Evolutionary conservation across 2,888 invertebrate genomes (phyloP).

Genomic region (Tanytarsus gracilentus): DNA sequence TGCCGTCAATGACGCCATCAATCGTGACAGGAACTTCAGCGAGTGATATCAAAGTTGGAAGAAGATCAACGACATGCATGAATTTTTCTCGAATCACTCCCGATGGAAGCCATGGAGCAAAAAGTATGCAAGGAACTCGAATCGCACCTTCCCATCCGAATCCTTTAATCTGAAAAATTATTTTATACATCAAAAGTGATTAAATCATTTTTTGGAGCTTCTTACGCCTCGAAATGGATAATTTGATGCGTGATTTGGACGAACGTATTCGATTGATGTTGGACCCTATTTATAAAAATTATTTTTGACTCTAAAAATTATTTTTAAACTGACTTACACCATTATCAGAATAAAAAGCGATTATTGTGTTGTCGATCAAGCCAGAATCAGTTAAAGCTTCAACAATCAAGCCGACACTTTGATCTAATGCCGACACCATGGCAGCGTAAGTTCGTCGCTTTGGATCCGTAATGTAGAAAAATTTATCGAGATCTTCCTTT

Average conservation of each 20-base stretch:
- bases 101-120: conserved; percentile 50
- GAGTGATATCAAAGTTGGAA: conserved; percentile 54
- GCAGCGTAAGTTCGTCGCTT: conserved; percentile 35
- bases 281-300: too few species aligned
- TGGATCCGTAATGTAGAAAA: not conserved
- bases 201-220: conserved; percentile 28
- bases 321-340: too few species aligned
- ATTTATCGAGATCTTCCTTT: conserved; percentile 34
- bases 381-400: conserved; percentile 53
- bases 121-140: conserved; percentile 64
- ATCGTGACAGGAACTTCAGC: conserved; percentile 35
- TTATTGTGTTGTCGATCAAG: conserved; percentile 70
- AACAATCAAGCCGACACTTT: conserved; percentile 70
- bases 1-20: conserved; percentile 48
- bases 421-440: conserved; percentile 76
- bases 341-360: conserved; percentile 82
- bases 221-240: conserved; percentile 67
- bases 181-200: not conserved
- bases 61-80: conserved; percentile 70
- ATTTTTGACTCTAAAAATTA: too few species aligned
- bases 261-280: conserved; percentile 61
- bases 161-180: conserved; percentile 52
- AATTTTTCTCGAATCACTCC: conserved; percentile 60
- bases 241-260: conserved; percentile 67
- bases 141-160: conserved; percentile 81